A percentile compares a stretch with the other conserved stretches of the same genome.
phyloP scores from a whole-genome alignment of 2,888 invertebrate genomes.

The Andrena bucephala region DNA sequence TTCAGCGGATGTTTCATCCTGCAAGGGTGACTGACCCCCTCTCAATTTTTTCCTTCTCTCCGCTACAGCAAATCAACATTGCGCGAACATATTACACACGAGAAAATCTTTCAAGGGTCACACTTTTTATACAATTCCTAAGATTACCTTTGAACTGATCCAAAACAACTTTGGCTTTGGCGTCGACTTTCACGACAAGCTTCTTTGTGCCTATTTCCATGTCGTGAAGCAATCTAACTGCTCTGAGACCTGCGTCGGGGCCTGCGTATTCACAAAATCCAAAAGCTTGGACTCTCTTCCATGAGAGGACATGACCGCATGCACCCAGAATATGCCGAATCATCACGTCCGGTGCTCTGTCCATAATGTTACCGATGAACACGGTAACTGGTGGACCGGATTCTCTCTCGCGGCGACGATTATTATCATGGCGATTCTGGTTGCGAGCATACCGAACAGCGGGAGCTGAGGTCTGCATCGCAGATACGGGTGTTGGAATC shows the following conservation, averaged over 20 bases:
- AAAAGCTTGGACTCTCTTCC: slow-evolving; percentile 99
- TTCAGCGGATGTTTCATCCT: slow-evolving; percentile 88
- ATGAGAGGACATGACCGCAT: slow-evolving; percentile 97
- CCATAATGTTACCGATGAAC: slow-evolving; percentile 98
- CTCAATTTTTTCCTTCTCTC: slow-evolving; percentile 88
- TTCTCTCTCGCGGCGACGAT: slow-evolving; percentile 82
- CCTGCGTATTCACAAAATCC: slow-evolving; percentile 99
- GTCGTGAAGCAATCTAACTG: slow-evolving; percentile 96
- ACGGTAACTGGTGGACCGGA: slow-evolving; percentile 97
- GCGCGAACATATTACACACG: neutral
- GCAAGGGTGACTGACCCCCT: slow-evolving; percentile 86
- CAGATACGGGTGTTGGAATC: slow-evolving; percentile 85
- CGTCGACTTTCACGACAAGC: slow-evolving; percentile 98
- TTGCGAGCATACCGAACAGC: slow-evolving; percentile 82
- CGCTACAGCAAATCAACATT: slow-evolving; percentile 80
- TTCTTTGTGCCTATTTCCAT: slow-evolving; percentile 96
- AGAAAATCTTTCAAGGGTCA: neutral
- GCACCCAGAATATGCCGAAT: slow-evolving; percentile 95
- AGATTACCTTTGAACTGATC: slow-evolving; percentile 94
- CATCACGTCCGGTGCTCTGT: slow-evolving; percentile 97
- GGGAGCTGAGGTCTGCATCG: slow-evolving; percentile 84
- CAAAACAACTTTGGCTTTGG: slow-evolving; percentile 97
- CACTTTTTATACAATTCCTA: slow-evolving; percentile 46
- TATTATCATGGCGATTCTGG: slow-evolving; percentile 82
- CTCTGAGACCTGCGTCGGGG: slow-evolving; percentile 97